Evolutionary conservation across 2,113 vertebrate species (phyloP).

Genomic region (Oxygymnocypris stewartii): DNA sequence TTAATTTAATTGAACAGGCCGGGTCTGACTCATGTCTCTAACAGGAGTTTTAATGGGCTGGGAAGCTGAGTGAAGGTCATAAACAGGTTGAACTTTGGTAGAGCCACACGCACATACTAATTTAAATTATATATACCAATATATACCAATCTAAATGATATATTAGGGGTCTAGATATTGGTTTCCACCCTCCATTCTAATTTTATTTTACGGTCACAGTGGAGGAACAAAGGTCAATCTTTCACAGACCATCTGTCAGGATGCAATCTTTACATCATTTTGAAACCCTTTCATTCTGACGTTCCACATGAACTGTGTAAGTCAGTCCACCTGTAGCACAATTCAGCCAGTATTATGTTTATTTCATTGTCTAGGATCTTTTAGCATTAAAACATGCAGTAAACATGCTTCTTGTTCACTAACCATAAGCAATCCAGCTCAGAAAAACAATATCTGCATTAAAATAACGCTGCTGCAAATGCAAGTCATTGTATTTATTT

Average conservation of each 20-base stretch:
- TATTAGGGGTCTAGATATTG: conserved; percentile 17
- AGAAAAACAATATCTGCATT: not conserved
- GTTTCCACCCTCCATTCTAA: conserved; percentile 21
- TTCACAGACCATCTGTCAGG: not conserved
- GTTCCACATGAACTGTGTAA: not conserved
- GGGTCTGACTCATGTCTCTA: conserved; percentile 46
- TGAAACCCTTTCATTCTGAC: not conserved
- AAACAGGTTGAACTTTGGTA: conserved; percentile 46
- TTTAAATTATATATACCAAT: too few relatives aligned
- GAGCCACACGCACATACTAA: conserved; percentile 10
- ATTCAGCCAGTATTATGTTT: not conserved
- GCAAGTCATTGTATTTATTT: not conserved
- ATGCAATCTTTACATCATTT: conserved; percentile 21
- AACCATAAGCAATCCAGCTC: not conserved
- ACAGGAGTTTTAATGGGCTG: conserved; percentile 52
- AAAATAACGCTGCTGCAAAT: not conserved
- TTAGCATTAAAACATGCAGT: not conserved
- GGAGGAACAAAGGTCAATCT: conserved; percentile 34
- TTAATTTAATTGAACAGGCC: conserved; percentile 33
- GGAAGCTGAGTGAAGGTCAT: conserved; percentile 45
- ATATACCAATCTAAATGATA: conserved; percentile 14
- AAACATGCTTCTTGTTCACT: not conserved
- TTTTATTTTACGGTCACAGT: conserved; percentile 28
- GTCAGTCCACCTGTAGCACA: not conserved
- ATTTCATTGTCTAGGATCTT: not conserved